Base-by-base conservation (phyloP, 2,888 invertebrate species). In the Trachelus iudaicus region DNA sequence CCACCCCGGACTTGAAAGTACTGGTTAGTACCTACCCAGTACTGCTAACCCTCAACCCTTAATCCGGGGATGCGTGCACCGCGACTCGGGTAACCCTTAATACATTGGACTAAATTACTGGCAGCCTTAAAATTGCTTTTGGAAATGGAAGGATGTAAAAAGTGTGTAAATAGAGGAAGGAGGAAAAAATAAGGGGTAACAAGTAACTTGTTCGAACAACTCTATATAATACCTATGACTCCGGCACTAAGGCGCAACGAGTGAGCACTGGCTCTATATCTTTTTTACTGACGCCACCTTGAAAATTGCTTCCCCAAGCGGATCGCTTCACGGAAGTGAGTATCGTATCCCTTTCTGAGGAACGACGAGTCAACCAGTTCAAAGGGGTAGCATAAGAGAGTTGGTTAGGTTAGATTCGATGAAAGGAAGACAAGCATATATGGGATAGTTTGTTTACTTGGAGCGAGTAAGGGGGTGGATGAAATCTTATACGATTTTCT, bases 91-190 rank as follows among this genome's bases (percentile, higher is more conserved):
- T n/a, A 80, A 77, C 79, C 83, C 81, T 81, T 83, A 82, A 86
- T 84, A 81, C 83, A 81, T 83, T 79, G 80, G 82, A 82, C 85
- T 87, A 86, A 88, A 89, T 89, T 86, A 86, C 85, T 81, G 83
- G 80, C 86, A 80, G 83, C 80, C 83, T 80, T 83, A 85, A 88
- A 88, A 88, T 87, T 85, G 85, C 86, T 85, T 87, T 86, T 82
- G 83, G 37, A 74, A 74, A 74, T 34, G 71, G 71, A 71, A 71
- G 30, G 34, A 34, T 23, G 23, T 15, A 56, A 56, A 56, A 23
- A 56, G 56, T 56, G 56, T 56, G 23, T 56, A 56, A 56, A 23
- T 23, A 23, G 23, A 56, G 23, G 9, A 23, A 56, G 56, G 56
- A 2, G 23, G 9, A 23, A 23, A 56, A 23, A 56, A 23, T 23